These are phyloP conservation scores for Prionailurus viverrinus DNA, from an alignment of 2,113 vertebrate species.

Conservation along the genomic window DNA sequence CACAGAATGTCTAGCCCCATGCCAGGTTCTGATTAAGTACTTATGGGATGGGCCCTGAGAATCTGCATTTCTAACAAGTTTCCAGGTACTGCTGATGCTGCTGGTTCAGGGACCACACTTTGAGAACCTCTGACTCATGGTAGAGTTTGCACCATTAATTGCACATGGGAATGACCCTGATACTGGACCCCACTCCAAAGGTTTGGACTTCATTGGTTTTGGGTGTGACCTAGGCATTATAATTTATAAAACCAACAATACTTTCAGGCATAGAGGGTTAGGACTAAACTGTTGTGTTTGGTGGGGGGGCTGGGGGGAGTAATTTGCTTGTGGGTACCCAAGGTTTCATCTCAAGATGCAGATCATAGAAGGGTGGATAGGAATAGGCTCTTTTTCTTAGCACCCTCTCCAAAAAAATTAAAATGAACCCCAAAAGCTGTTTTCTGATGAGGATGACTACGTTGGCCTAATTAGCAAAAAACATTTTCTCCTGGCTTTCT, in stretches of 20 bases:
- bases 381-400: background rate
- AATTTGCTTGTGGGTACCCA: background rate
- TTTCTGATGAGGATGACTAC: slow-evolving; percentile 32
- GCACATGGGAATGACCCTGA: background rate
- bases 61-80: background rate
- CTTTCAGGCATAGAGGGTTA: background rate
- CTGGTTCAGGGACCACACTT: background rate
- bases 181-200: background rate
- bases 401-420: background rate
- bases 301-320: background rate
- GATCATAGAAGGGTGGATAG: background rate
- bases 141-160: background rate
- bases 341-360: slow-evolving; percentile 13
- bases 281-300: background rate
- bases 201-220: background rate
- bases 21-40: background rate
- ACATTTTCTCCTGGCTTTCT: background rate
- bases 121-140: background rate
- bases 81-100: background rate
- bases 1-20: background rate
- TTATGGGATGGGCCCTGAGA: background rate
- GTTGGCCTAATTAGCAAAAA: slow-evolving; percentile 41
- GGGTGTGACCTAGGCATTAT: background rate
- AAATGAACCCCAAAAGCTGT: background rate
- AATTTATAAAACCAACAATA: background rate